Base-by-base conservation (phyloP, 2,888 invertebrate genomes). In the Plebejus argus region DNA sequence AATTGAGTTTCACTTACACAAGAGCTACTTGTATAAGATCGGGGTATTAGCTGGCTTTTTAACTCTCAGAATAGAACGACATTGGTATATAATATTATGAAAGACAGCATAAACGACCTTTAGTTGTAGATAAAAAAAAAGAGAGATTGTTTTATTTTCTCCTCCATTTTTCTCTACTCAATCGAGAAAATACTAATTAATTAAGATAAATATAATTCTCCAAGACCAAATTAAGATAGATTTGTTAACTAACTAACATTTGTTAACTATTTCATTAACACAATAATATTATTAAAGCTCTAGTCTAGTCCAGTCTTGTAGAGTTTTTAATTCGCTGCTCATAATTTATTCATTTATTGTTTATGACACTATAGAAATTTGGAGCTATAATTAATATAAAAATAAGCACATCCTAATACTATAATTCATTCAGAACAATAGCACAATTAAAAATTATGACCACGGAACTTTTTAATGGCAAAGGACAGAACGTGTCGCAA, bases 401-500 rank as follows among this genome's bases (percentile, higher is more conserved):
- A 7, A 23, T 23, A 12, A 61, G 61, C 8, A 12, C 10, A 23
- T 4, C 23, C 12, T 8, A 3, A 23, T 12, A 61, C 58, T n/a
- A 20, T 58, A 58, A 58, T 58, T 58, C 8, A 58, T 58, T 58
- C n/a, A 58, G 3, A 20, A 61, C 23, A 61, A 61, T 12, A 23
- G 18, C 15, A n/a, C 20, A 39, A 76, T 76, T 70, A 20, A 70
- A 45, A 61, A 28, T 53, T 28, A 49, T 45, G 18, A 66, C 10
- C 45, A 10, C 28, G 66, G 76, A 66, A 5, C 33, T 33, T 86
- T 83, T 83, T 86, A 85, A 83, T 83, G 82, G 83, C 81, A 81
- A 83, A 81, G 80, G 83, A 82, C 18, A 18, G 53, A 66, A 74
- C 23, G 53, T 53, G 85, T 88, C 85, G 87, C 86, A 85, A 81